Evolutionary conservation across 2,113 vertebrate species (phyloP).

Genomic region (Aptenodytes forsteri): DNA sequence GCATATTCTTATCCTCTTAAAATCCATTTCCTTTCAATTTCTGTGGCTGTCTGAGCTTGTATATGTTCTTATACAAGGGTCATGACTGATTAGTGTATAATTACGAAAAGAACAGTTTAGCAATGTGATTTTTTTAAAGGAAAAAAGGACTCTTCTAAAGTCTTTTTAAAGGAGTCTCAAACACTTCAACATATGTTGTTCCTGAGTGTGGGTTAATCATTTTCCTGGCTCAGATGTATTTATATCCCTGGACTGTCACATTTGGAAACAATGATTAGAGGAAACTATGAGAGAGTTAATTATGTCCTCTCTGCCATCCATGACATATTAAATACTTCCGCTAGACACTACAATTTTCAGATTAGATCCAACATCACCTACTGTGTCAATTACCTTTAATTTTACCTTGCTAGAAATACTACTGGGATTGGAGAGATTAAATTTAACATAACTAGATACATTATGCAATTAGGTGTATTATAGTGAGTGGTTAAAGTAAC

Average conservation of each 20-base stretch:
- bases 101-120: not conserved
- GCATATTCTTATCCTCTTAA: not conserved
- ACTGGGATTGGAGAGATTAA: not conserved
- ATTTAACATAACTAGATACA: not conserved
- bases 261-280: not conserved
- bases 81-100: not conserved
- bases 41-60: fast-evolving
- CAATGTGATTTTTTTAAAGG: not conserved
- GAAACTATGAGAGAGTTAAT: not conserved
- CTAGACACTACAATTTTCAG: not conserved
- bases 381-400: not conserved
- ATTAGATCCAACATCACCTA: not conserved
- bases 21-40: not conserved
- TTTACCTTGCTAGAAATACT: not conserved
- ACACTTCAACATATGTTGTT: not conserved
- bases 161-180: not conserved
- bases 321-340: not conserved
- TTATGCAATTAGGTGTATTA: not conserved
- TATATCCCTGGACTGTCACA: not conserved
- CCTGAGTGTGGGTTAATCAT: not conserved
- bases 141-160: not conserved
- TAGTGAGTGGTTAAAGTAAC: not conserved
- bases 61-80: not conserved
- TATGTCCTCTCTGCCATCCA: not conserved
- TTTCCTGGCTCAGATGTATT: not conserved